Base-by-base conservation (phyloP, 2,888 invertebrate species). In the Volucella bombylans region DNA sequence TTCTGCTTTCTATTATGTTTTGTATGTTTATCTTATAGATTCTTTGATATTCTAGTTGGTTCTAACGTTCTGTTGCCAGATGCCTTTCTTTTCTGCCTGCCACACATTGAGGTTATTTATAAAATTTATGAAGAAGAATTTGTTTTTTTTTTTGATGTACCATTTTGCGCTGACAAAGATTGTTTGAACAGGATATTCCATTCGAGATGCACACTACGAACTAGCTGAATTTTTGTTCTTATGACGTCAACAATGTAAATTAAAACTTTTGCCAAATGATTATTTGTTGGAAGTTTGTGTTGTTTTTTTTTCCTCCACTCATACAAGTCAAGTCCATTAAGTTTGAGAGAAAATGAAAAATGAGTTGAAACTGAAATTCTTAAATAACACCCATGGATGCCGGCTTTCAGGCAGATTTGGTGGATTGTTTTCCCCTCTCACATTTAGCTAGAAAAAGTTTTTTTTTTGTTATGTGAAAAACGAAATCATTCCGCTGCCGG, bases 21-120 rank as follows among this genome's bases (percentile, higher is more conserved):
- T n/a, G 14, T 49, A 45, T 71, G 50, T 71, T 67, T 55, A 55
- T 68, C 55, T 77, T 52, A 14, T 55, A 72, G 67, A 72, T 62
- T 82, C 62, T 50, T n/a, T 61, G 62, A 82, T 65, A 47, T 82
- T 82, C 81, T 81, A 65, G 71, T 67, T 52, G 69, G 31, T 73
- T 82, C 61, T 71, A 47, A 41, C 41, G 43, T 57, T 54, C 18
- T 31, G 31, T 72, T 65, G 59, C 61, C 72, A 78, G 78, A 72
- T 64, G 68, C 39, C 50, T 67, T 38, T 50, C 69, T 73, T 9
- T 52, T 23, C 52, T 54, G 59, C 64, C 54, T 73, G 79, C 18
- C 18, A 23, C 18, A 23, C 18, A 23, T 23, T 54, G 38, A 8
- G 31, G 68, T 71, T 82, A 82, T 78, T 82, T 73, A 55, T 78